A percentile compares a stretch with the other conserved stretches of the same genome.
phyloP scores from a whole-genome alignment of 2,797 vertebrate genomes.

The Austrolebias charrua region DNA sequence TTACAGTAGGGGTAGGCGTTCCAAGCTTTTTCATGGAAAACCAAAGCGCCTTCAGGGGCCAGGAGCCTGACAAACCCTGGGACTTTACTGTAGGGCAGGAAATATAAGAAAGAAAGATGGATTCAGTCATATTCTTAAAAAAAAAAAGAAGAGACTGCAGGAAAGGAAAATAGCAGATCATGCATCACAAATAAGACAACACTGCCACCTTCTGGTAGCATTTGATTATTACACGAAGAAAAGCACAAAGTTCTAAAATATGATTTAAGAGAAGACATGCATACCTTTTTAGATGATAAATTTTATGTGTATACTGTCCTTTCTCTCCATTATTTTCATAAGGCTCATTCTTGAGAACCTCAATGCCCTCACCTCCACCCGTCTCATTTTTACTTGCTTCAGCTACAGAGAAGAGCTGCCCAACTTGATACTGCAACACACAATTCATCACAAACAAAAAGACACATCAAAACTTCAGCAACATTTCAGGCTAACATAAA shows the following conservation, averaged over 20 bases:
- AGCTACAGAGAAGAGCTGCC: constrained; percentile 93
- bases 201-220: constrained; percentile 63
- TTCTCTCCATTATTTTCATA: constrained; percentile 90
- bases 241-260: neutral
- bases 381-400: constrained; percentile 98
- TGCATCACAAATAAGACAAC: constrained; percentile 32
- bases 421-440: constrained; percentile 89
- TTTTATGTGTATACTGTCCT: constrained; percentile 95
- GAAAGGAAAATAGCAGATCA: neutral
- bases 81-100: constrained; percentile 83
- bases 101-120: constrained; percentile 12
- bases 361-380: constrained; percentile 93
- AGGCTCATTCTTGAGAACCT: constrained; percentile 92
- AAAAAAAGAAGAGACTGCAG: constrained; percentile 7
- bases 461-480: neutral
- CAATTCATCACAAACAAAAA: neutral
- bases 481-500: neutral
- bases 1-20: constrained; percentile 95
- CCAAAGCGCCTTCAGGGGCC: constrained; percentile 88
- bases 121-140: constrained; percentile 1
- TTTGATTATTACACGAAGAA: constrained; percentile 32
- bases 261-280: neutral
- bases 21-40: constrained; percentile 96
- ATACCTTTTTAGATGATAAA: constrained; percentile 85
- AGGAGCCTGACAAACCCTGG: constrained; percentile 87